Conservation (phyloP, 2,888 invertebrate species). For the Malacosoma neustria region DNA sequence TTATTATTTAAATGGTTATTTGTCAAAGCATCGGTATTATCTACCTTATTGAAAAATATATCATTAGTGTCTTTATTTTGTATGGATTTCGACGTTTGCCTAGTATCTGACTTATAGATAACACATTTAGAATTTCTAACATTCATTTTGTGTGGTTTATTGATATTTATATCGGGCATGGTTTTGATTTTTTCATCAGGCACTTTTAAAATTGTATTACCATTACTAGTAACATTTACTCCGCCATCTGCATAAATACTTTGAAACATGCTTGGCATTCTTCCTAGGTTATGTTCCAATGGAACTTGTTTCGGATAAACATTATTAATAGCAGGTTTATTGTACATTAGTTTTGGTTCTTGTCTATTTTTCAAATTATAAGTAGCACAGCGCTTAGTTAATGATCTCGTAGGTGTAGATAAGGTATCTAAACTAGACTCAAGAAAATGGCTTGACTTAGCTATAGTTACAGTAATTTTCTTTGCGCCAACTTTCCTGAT, state of each 20-base stretch:
- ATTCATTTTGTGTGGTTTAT: constrained; percentile 3
- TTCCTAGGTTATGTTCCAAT: no score
- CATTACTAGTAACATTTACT: constrained; percentile 17
- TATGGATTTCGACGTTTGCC: no score
- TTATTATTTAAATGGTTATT: neutral
- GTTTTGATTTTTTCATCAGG: constrained; percentile 21
- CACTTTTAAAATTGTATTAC: constrained; percentile 12
- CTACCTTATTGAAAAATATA: no score
- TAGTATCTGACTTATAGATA: no score
- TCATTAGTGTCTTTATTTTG: no score
- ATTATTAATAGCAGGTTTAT: constrained; percentile 23
- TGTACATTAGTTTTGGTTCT: no score
- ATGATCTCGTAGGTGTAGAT: constrained; percentile 34
- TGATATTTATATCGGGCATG: constrained; percentile 22
- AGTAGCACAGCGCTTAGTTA: constrained; percentile 29
- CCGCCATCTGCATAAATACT: constrained; percentile 29
- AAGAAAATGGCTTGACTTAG: constrained; percentile 19
- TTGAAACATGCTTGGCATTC: constrained; percentile 31
- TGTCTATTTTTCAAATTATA: constrained; percentile 17
- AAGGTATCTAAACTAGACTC: constrained; percentile 32
- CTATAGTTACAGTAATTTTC: constrained; percentile 21
- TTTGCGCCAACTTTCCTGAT: constrained; percentile 20
- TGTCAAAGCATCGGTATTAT: no score
- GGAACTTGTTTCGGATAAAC: no score
- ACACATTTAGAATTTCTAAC: neutral